A percentile compares a stretch with the other conserved stretches of the same genome.
Evolutionary conservation across 2,888 invertebrate species (phyloP).

Genomic region (Automeris io): DNA sequence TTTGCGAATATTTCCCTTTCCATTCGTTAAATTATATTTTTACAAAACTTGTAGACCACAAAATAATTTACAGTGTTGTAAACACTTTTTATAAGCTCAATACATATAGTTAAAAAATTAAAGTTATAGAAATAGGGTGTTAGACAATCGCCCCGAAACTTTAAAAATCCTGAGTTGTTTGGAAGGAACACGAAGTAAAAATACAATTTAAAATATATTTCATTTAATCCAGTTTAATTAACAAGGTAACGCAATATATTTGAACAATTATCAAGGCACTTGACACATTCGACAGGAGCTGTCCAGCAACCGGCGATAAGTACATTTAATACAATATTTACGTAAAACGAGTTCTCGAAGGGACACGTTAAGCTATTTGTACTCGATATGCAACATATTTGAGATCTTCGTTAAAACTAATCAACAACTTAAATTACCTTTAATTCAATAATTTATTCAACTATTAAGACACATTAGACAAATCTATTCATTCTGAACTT

Average conservation of each 20-base stretch:
- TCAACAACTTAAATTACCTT: conserved; percentile 13
- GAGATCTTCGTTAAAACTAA: conserved; percentile 35
- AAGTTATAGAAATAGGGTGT: too few relatives aligned
- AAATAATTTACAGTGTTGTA: too few relatives aligned
- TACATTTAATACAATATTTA: conserved; percentile 11
- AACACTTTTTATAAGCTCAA: too few relatives aligned
- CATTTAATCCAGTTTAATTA: conserved; percentile 24
- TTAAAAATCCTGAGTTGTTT: too few relatives aligned
- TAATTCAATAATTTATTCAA: too few relatives aligned
- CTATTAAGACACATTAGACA: too few relatives aligned
- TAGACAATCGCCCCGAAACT: too few relatives aligned
- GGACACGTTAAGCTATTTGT: conserved; percentile 28
- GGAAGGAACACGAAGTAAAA: not conserved
- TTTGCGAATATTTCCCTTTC: too few relatives aligned
- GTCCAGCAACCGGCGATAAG: not conserved
- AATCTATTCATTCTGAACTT: too few relatives aligned
- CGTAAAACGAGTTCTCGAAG: conserved; percentile 6
- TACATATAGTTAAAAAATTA: not conserved
- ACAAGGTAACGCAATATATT: conserved; percentile 46
- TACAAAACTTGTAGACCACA: too few relatives aligned
- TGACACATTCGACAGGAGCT: too few relatives aligned
- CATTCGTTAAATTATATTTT: too few relatives aligned
- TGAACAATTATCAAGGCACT: conserved; percentile 44
- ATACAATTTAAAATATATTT: not conserved
- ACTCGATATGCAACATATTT: conserved; percentile 33